Conservation (phyloP, 2,113 vertebrate genomes). For the Urocitellus parryii region DNA sequence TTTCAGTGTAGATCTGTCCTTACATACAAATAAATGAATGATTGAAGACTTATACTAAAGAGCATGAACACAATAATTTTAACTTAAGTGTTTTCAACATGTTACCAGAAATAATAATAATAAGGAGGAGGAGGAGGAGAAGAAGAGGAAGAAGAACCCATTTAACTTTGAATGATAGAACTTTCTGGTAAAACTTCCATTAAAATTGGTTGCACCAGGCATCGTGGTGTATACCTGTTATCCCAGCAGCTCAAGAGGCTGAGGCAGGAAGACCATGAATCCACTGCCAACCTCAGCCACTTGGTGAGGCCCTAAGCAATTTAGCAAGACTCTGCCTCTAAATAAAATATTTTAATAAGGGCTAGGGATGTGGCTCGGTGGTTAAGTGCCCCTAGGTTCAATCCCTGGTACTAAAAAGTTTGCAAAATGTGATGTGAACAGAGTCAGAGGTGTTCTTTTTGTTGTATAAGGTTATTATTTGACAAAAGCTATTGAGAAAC, state of each 20-base stretch:
- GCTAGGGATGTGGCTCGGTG: no score
- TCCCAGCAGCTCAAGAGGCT: no score
- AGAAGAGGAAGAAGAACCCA: background rate
- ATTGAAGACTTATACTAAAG: background rate
- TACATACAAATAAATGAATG: background rate
- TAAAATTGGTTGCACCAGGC: background rate
- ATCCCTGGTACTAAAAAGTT: no score
- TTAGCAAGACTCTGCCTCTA: no score
- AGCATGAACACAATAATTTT: background rate
- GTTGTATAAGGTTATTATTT: background rate
- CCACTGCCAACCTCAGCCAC: no score
- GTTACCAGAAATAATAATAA: conserved; percentile 33
- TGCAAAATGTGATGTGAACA: background rate
- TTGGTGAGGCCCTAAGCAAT: no score
- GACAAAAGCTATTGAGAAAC: background rate
- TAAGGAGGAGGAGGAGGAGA: background rate
- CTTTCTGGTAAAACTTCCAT: background rate
- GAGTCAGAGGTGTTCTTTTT: background rate
- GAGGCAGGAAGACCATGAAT: no score
- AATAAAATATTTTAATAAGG: no score
- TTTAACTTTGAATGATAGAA: conserved; percentile 13
- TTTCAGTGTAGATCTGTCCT: background rate
- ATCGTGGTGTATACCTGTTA: no score
- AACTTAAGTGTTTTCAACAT: background rate
- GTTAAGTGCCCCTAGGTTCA: no score